A percentile compares a stretch with the other conserved stretches of the same genome.
phyloP scores from a whole-genome alignment of 2,797 vertebrate genomes.

The Nyctalus aviator region DNA sequence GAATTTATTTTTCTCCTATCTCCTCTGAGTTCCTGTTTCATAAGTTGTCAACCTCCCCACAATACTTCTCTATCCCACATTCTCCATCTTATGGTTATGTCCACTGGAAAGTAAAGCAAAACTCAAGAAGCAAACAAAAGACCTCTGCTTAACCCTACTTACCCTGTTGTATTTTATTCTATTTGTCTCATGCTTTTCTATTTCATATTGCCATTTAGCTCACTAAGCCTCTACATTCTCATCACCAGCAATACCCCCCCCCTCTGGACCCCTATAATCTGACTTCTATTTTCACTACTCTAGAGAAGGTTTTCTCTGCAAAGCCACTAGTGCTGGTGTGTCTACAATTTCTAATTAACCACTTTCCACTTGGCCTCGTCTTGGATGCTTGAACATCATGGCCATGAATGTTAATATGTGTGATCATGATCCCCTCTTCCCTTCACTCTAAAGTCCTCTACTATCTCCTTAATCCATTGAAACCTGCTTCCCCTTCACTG shows the following conservation, averaged over 20 bases:
- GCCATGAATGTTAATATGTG: not conserved
- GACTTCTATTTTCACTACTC: not conserved
- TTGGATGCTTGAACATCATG: not conserved
- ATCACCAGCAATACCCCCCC: not conserved
- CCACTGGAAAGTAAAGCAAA: not conserved
- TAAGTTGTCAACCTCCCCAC: not conserved
- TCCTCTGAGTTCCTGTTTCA: not conserved
- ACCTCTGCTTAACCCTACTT: not conserved
- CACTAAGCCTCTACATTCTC: not conserved
- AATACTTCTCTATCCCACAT: not conserved
- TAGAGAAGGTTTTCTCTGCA: not conserved
- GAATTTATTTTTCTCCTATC: not conserved
- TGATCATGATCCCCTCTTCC: not conserved
- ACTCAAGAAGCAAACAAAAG: not conserved
- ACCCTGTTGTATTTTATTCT: not conserved
- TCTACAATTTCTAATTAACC: not conserved
- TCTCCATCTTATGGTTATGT: not conserved
- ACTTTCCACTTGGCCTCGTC: not conserved
- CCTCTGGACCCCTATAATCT: not conserved
- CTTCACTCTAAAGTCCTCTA: not conserved
- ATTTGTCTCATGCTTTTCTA: not conserved
- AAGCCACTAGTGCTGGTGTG: not conserved
- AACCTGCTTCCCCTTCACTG: not conserved
- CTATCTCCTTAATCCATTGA: not conserved
- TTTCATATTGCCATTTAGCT: not conserved